A percentile compares a stretch with the other conserved stretches of the same genome.
Conservation (phyloP, 37 sponge, comb jelly and placozoan species). For the Mnemiopsis leidyi region DNA sequence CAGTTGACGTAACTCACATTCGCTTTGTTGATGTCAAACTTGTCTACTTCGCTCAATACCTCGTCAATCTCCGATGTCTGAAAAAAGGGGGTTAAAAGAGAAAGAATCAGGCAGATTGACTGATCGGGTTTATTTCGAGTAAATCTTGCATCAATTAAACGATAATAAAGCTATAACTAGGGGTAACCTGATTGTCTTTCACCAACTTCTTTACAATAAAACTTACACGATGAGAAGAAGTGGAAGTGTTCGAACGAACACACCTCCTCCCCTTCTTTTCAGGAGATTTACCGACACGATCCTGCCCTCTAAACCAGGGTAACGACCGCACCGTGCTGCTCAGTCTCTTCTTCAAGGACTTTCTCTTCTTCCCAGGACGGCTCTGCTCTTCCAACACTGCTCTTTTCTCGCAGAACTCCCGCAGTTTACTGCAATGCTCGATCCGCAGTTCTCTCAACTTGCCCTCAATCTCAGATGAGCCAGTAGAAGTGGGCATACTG, state of each 20-base stretch:
- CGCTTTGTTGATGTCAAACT: constrained; percentile 48
- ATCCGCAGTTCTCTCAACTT: neutral
- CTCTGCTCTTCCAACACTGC: neutral
- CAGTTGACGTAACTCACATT: no score
- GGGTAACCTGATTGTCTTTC: no score
- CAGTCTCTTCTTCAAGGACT: neutral
- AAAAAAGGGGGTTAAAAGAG: neutral
- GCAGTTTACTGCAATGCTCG: neutral
- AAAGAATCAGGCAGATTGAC: no score
- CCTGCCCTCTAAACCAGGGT: neutral
- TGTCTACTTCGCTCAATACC: constrained; percentile 19
- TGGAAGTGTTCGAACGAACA: no score
- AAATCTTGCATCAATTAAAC: no score
- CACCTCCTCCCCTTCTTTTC: no score
- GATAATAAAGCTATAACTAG: no score
- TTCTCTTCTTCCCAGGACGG: neutral
- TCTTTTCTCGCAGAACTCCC: neutral
- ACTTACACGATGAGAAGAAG: no score
- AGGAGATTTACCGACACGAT: neutral
- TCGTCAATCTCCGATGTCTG: constrained; percentile 45
- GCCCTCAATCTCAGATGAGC: neutral
- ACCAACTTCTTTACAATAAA: no score
- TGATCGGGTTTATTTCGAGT: no score
- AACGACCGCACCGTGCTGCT: neutral
- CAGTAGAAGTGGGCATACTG: neutral